Conservation (phyloP, 2,113 vertebrate species). For the Xenopus borealis region DNA sequence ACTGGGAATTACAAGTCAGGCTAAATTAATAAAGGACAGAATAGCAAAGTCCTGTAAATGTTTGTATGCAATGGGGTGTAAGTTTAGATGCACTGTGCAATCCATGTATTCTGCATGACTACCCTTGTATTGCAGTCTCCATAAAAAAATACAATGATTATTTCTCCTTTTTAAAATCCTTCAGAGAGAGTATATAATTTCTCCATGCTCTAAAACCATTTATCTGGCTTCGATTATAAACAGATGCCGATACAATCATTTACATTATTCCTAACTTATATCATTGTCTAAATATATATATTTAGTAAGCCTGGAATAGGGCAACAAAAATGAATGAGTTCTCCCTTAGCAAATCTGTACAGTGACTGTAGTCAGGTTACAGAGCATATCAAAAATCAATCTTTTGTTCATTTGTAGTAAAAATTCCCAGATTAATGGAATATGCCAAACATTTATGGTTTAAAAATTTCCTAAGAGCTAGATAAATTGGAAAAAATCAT, state of each 20-base stretch:
- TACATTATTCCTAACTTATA: background rate
- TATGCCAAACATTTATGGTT: constrained; percentile 3
- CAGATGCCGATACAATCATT: background rate
- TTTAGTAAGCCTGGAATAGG: background rate
- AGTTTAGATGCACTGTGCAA: no score
- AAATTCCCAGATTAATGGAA: constrained; percentile 12
- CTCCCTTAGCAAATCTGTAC: background rate
- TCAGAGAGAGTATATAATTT: no score
- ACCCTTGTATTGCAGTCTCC: no score
- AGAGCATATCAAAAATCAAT: constrained; percentile 13
- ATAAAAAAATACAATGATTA: no score
- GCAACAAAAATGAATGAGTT: background rate
- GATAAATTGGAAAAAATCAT: background rate
- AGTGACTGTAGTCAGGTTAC: background rate
- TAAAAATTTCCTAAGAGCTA: constrained; percentile 4
- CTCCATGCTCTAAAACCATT: no score
- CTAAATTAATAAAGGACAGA: no score
- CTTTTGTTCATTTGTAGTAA: constrained; percentile 1
- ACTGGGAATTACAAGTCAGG: no score
- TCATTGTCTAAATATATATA: no score
- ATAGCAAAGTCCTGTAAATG: no score
- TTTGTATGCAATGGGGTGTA: no score
- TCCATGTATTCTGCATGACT: no score
- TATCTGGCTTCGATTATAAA: background rate
- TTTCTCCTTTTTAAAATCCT: no score